A percentile compares a stretch with the other conserved stretches of the same genome.
These are phyloP conservation scores for Rhynchotus rufescens DNA, from an alignment of 2,797 vertebrate species.

Conservation along the genomic window DNA sequence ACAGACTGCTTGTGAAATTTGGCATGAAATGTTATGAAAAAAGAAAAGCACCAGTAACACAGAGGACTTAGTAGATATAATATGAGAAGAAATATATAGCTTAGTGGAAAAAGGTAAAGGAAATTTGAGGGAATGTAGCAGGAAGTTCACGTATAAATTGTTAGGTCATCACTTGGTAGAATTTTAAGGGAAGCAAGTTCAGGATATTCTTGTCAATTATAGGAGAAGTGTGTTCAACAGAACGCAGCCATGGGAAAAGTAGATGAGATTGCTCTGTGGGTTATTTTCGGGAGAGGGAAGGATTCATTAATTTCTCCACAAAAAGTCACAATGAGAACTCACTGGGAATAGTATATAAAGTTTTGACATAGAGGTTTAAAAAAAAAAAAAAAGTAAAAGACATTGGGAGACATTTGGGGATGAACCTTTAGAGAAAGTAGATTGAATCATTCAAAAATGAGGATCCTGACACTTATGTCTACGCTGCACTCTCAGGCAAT, in stretches of 20 bases:
- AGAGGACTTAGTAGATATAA: background rate
- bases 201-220: background rate
- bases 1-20: background rate
- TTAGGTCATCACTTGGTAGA: background rate
- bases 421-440: background rate
- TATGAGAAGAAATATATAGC: background rate
- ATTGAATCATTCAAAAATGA: background rate
- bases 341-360: background rate
- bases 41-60: background rate
- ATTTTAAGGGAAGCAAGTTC: background rate
- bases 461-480: background rate
- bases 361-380: background rate
- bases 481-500: accelerated
- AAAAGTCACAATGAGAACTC: background rate
- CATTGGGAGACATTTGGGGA: background rate
- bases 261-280: background rate
- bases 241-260: background rate
- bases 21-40: background rate
- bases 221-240: background rate
- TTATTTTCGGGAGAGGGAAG: background rate
- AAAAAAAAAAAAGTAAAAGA: background rate
- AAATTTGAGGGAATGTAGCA: background rate
- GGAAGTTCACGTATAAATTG: background rate
- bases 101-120: background rate
- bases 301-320: background rate